phyloP scores from a whole-genome alignment of 2,113 vertebrate genomes.

The Tragulus kanchil region DNA sequence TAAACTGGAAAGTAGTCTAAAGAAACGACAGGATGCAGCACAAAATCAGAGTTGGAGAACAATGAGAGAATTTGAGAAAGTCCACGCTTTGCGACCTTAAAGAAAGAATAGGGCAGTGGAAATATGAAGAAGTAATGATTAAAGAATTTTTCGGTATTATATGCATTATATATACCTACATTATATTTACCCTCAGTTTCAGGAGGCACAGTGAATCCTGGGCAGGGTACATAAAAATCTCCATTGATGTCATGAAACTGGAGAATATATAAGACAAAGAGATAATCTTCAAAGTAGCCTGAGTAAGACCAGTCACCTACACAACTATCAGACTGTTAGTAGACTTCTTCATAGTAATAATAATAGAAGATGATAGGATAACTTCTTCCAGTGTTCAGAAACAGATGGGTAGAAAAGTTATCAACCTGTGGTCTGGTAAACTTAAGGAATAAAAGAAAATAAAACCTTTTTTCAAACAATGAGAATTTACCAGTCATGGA shows the following conservation, averaged over 20 bases:
- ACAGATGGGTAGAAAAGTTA: constrained; percentile 19
- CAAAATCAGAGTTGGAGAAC: constrained; percentile 9
- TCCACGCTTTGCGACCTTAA: background rate
- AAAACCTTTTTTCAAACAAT: background rate
- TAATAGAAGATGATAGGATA: background rate
- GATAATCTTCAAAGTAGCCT: constrained; percentile 29
- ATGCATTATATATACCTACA: background rate
- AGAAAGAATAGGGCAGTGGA: background rate
- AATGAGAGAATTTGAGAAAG: background rate
- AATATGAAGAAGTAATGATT: background rate
- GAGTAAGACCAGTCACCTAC: background rate
- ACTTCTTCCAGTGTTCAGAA: constrained; percentile 6
- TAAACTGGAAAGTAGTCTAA: background rate
- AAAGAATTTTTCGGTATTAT: constrained; percentile 1
- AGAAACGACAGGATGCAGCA: background rate
- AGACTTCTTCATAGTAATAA: background rate
- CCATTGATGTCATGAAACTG: background rate
- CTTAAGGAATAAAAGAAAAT: background rate
- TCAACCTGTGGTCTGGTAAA: background rate
- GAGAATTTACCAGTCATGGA: background rate
- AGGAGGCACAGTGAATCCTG: background rate
- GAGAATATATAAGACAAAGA: background rate
- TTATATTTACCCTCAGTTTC: background rate
- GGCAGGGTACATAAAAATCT: background rate
- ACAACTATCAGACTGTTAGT: background rate